phyloP scores from a whole-genome alignment of 1,140 invertebrate species.

The Halictus rubicundus region DNA sequence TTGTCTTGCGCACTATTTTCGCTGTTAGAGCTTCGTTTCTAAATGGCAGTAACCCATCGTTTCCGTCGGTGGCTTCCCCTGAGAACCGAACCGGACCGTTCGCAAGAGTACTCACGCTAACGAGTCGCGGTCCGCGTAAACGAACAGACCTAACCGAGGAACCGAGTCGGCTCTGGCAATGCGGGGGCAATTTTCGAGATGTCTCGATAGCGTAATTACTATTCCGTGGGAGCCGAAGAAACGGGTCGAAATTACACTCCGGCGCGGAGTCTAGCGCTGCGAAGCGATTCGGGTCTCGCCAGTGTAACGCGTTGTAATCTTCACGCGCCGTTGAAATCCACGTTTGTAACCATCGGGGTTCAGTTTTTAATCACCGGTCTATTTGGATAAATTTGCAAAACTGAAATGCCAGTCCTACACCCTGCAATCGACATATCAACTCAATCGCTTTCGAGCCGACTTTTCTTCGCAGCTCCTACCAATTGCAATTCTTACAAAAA shows the following conservation, averaged over 20 bases:
- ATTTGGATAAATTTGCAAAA: too few species aligned
- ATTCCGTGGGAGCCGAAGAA: slow-evolving; percentile 41
- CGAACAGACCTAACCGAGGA: neutral
- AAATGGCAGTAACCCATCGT: neutral
- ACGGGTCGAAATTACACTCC: slow-evolving; percentile 30
- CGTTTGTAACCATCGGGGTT: neutral
- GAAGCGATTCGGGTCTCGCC: slow-evolving; percentile 4
- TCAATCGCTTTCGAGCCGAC: too few species aligned
- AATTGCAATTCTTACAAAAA: too few species aligned
- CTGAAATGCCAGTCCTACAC: too few species aligned
- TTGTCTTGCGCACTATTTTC: too few species aligned
- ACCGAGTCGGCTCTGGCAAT: neutral
- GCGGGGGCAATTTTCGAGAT: slow-evolving; percentile 41
- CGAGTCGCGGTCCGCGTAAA: neutral
- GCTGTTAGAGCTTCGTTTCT: too few species aligned
- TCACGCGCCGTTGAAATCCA: slow-evolving; percentile 34
- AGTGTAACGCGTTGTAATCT: neutral
- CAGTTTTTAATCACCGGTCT: too few species aligned
- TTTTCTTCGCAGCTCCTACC: too few species aligned
- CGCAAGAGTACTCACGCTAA: neutral
- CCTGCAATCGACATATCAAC: too few species aligned
- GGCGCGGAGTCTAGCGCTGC: slow-evolving; percentile 24
- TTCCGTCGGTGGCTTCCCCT: neutral
- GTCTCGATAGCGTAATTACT: slow-evolving; percentile 43
- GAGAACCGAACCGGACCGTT: neutral